Conservation (phyloP, 2,113 vertebrate genomes). For the Spizaetus ornatus region DNA sequence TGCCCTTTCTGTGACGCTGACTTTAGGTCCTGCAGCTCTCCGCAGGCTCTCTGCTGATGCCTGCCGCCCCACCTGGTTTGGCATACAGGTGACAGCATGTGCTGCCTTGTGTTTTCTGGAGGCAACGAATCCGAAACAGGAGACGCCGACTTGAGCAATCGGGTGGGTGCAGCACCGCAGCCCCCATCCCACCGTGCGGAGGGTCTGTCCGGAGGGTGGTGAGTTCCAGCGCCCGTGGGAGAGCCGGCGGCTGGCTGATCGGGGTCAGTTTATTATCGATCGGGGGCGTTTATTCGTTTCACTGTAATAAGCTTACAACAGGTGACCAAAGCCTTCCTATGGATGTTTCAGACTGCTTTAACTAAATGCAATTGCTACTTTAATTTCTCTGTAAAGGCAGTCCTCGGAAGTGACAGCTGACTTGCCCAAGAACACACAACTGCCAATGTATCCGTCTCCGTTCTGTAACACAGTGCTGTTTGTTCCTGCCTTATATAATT, state of each 20-base stretch:
- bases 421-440: background rate
- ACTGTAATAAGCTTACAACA: background rate
- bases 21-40: background rate
- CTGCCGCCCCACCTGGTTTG: background rate
- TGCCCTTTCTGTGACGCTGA: background rate
- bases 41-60: background rate
- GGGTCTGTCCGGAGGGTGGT: background rate
- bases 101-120: background rate
- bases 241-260: fast-evolving
- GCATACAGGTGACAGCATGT: fast-evolving
- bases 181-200: fast-evolving
- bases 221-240: fast-evolving
- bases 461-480: background rate
- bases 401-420: too few species aligned
- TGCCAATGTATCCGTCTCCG: fast-evolving
- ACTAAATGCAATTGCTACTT: background rate
- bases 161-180: background rate
- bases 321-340: background rate
- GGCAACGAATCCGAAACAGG: fast-evolving
- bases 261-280: too few species aligned
- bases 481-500: background rate
- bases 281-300: fast-evolving
- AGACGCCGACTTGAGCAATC: fast-evolving
- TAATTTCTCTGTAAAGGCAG: background rate
- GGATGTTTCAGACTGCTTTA: background rate